Evolutionary conservation across 2,888 invertebrate species (phyloP).

Genomic region (Apamea epomidion): DNA sequence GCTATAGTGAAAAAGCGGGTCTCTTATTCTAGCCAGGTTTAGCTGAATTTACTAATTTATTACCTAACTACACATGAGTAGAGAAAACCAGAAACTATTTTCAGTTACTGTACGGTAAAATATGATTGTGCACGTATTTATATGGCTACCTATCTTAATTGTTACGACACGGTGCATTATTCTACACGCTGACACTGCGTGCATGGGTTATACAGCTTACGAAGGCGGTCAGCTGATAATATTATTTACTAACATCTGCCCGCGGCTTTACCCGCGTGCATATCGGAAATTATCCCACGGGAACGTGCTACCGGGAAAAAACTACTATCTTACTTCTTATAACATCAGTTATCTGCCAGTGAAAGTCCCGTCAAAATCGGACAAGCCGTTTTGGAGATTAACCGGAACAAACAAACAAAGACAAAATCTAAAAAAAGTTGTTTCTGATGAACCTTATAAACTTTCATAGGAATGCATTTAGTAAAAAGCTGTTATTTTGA

Average conservation of each 20-base stretch:
- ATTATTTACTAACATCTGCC: background rate
- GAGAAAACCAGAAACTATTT: slow-evolving; percentile 14
- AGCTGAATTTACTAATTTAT: background rate
- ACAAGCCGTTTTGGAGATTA: too few relatives aligned
- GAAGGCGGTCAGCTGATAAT: background rate
- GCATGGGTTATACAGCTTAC: background rate
- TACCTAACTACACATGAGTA: background rate
- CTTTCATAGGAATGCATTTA: background rate
- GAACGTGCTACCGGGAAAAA: background rate
- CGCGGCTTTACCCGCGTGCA: background rate
- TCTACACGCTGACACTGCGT: background rate
- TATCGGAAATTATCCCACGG: background rate
- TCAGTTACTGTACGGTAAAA: background rate
- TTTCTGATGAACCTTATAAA: background rate
- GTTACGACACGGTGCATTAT: slow-evolving; percentile 2
- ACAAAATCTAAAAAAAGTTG: too few relatives aligned
- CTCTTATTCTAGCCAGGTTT: background rate
- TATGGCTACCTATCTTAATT: slow-evolving; percentile 11
- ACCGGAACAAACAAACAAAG: too few relatives aligned
- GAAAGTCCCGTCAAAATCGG: too few relatives aligned
- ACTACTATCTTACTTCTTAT: background rate
- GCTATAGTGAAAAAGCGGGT: too few relatives aligned
- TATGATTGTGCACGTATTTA: slow-evolving; percentile 25
- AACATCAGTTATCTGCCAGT: too few relatives aligned
- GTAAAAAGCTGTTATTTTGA: background rate